phyloP scores from a whole-genome alignment of 53 echinoderm and acorn worm species.

The Echinometra lucunter region DNA sequence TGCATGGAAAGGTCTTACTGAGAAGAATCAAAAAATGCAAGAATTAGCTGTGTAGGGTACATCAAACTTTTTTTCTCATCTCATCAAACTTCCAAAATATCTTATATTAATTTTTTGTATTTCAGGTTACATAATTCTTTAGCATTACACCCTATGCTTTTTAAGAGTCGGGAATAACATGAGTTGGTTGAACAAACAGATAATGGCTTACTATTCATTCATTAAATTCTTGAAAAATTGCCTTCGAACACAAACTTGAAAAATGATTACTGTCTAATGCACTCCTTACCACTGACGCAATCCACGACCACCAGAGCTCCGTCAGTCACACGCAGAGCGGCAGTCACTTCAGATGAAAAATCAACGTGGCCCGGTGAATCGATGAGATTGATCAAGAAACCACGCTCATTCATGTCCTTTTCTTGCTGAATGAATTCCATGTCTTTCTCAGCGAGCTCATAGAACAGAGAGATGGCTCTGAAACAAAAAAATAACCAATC shows the following conservation, averaged over 20 bases:
- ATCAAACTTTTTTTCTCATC: too few species aligned
- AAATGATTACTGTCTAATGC: not conserved
- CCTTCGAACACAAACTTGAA: not conserved
- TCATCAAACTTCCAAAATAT: too few species aligned
- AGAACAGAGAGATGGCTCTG: slow-evolving; percentile 94
- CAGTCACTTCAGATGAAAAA: slow-evolving; percentile 97
- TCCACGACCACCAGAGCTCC: slow-evolving; percentile 98
- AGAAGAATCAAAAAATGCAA: too few species aligned
- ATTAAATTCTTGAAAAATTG: too few species aligned
- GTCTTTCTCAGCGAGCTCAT: slow-evolving; percentile 83
- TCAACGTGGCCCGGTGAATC: slow-evolving; percentile 88
- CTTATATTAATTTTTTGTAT: too few species aligned
- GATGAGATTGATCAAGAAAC: slow-evolving; percentile 98
- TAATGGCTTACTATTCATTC: too few species aligned
- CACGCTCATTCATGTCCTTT: slow-evolving; percentile 74
- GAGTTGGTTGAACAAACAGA: too few species aligned
- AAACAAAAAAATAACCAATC: not conserved
- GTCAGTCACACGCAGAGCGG: slow-evolving; percentile 95
- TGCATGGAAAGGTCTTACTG: too few species aligned
- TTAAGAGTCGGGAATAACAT: too few species aligned
- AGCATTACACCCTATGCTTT: too few species aligned
- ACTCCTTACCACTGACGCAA: slow-evolving; percentile 93
- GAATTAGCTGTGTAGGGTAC: too few species aligned
- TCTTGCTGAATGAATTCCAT: slow-evolving; percentile 78
- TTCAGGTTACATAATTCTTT: too few species aligned